A percentile compares a stretch with the other conserved stretches of the same genome.
These are phyloP conservation scores for Lipotes vexillifer DNA, from an alignment of 2,113 vertebrate species.

Conservation along the genomic window DNA sequence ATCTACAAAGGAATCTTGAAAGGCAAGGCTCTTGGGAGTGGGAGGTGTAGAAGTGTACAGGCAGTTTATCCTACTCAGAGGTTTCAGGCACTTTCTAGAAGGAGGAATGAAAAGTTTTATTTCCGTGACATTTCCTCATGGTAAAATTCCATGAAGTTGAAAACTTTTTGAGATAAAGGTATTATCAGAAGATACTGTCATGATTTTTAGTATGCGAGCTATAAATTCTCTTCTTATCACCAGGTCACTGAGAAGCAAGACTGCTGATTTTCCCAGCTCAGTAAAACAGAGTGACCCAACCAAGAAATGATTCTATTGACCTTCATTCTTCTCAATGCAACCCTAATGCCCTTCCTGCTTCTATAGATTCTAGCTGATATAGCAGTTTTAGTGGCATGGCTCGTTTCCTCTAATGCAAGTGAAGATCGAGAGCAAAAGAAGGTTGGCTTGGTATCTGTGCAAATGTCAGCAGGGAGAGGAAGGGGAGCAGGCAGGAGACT, in stretches of 20 bases:
- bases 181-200: conserved; percentile 49
- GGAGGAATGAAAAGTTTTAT: neutral
- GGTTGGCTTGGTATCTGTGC: neutral
- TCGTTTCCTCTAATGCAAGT: neutral
- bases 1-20: neutral
- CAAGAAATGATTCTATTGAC: neutral
- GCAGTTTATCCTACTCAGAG: neutral
- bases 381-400: neutral
- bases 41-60: neutral
- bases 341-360: neutral
- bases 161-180: conserved; percentile 54
- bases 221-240: conserved; percentile 54
- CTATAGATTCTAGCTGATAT: neutral
- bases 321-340: neutral
- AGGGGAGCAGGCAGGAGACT: neutral
- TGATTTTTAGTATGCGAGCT: conserved; percentile 25
- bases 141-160: conserved; percentile 55
- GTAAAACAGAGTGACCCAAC: neutral
- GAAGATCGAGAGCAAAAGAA: neutral
- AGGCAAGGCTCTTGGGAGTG: neutral
- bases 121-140: conserved; percentile 49
- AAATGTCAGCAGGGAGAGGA: neutral
- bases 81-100: neutral
- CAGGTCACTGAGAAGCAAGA: conserved; percentile 10
- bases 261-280: conserved; percentile 8